phyloP scores from a whole-genome alignment of 2,113 vertebrate genomes.

The Enhydra lutris region DNA sequence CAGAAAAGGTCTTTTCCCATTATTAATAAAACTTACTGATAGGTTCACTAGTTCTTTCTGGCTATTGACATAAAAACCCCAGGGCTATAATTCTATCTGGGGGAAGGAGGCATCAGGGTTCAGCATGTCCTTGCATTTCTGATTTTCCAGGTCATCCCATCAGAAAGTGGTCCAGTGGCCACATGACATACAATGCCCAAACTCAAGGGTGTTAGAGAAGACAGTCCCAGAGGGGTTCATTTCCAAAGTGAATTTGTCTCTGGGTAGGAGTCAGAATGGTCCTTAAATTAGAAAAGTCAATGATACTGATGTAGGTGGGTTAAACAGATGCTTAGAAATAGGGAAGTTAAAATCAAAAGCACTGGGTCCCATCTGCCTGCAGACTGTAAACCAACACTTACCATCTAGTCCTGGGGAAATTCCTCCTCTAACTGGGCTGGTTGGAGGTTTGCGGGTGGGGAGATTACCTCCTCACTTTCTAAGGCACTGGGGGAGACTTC shows the following conservation, averaged over 20 bases:
- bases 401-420: neutral
- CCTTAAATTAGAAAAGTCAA: neutral
- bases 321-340: neutral
- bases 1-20: neutral
- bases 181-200: neutral
- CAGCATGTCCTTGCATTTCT: neutral
- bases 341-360: neutral
- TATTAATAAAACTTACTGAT: slow-evolving; percentile 9
- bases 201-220: neutral
- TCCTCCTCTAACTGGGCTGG: neutral
- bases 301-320: neutral
- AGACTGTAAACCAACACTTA: neutral
- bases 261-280: neutral
- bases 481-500: neutral
- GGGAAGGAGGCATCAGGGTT: neutral
- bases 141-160: neutral
- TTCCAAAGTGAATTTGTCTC: neutral
- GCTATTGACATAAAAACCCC: neutral
- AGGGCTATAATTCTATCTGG: neutral
- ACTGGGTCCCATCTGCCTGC: neutral
- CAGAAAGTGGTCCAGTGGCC: neutral
- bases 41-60: neutral
- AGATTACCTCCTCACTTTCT: neutral
- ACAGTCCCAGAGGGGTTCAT: neutral
- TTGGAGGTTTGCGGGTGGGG: neutral